A percentile compares a stretch with the other conserved stretches of the same genome.
phyloP scores from a whole-genome alignment of 2,113 vertebrate species.

The Spizaetus ornatus region DNA sequence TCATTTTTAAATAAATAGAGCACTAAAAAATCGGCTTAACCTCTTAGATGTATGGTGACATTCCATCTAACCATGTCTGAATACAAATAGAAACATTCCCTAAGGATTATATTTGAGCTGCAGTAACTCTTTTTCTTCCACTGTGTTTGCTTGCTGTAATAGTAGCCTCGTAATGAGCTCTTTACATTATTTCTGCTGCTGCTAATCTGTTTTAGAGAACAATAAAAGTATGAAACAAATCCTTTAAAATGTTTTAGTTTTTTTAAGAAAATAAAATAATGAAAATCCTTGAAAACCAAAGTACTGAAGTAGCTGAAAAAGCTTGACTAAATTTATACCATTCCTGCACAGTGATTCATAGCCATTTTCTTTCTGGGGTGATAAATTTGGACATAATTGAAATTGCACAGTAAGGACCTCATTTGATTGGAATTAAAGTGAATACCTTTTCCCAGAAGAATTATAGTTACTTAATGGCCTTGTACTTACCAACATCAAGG shows the following conservation, averaged over 20 bases:
- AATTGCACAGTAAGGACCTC: background rate
- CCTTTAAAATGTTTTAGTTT: background rate
- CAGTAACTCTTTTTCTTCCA: background rate
- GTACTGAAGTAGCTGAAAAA: background rate
- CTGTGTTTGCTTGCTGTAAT: background rate
- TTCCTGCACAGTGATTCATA: conserved; percentile 13
- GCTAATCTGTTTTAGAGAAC: background rate
- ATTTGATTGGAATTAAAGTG: background rate
- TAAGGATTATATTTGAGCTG: conserved; percentile 29
- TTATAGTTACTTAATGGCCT: background rate
- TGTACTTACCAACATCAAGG: background rate
- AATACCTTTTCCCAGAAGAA: background rate
- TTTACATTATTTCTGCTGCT: conserved; percentile 10
- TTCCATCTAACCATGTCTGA: background rate
- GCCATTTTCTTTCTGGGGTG: background rate
- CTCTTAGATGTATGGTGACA: background rate
- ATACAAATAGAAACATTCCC: conserved; percentile 35
- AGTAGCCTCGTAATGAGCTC: background rate
- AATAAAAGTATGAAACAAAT: background rate
- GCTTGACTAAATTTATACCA: background rate
- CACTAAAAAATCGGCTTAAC: conserved; percentile 5
- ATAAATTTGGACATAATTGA: background rate
- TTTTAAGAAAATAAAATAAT: background rate
- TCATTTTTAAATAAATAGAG: background rate
- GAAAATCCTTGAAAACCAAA: conserved; percentile 16